A percentile compares a stretch with the other conserved stretches of the same genome.
phyloP scores from a whole-genome alignment of 2,797 vertebrate species.

The Rhinichthys osculus region DNA sequence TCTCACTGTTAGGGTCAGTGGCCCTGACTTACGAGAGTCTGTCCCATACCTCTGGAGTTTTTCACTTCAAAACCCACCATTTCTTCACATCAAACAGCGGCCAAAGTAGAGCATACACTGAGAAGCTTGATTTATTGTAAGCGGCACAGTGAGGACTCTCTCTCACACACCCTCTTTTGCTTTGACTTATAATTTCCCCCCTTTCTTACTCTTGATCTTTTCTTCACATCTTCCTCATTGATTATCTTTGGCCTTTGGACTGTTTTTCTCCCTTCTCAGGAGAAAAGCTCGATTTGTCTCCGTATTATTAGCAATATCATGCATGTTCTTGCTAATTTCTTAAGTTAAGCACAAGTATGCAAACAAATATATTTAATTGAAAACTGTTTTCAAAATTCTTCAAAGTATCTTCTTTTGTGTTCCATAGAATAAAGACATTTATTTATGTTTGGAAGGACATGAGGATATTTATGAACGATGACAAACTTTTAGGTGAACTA shows the following conservation, averaged over 20 bases:
- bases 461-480: not conserved
- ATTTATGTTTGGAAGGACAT: not conserved
- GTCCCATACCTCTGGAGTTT: slow-evolving; percentile 96
- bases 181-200: slow-evolving; percentile 50
- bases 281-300: slow-evolving; percentile 49
- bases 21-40: slow-evolving; percentile 88
- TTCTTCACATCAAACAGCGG: slow-evolving; percentile 95
- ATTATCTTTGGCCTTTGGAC: slow-evolving; percentile 61
- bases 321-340: slow-evolving; percentile 7
- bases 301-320: slow-evolving; percentile 32
- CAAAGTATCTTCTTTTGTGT: not conserved
- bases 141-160: slow-evolving; percentile 79
- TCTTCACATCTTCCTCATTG: slow-evolving; percentile 81
- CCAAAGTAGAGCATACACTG: slow-evolving; percentile 86
- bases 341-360: slow-evolving; percentile 9
- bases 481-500: not conserved
- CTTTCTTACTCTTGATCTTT: slow-evolving; percentile 45
- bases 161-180: slow-evolving; percentile 51
- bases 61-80: slow-evolving; percentile 94
- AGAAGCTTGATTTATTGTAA: slow-evolving; percentile 92
- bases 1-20: slow-evolving; percentile 93
- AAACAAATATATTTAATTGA: not conserved
- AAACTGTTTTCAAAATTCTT: not conserved
- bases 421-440: not conserved
- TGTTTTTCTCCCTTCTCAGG: slow-evolving; percentile 44